Evolutionary conservation across 2,113 vertebrate species (phyloP).

Genomic region (Marmota flaviventris): DNA sequence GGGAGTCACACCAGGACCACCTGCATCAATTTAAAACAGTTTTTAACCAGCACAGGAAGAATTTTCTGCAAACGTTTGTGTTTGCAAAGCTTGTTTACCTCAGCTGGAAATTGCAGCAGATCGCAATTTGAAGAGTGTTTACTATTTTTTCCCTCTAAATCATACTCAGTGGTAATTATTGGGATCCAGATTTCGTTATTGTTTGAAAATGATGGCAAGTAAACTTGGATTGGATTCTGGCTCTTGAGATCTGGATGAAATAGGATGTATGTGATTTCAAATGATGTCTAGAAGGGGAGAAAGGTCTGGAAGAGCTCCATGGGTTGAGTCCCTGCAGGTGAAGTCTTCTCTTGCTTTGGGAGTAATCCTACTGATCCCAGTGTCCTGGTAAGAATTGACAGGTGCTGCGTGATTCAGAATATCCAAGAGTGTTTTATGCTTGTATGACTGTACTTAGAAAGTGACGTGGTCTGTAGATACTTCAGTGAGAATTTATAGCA

Average conservation of each 20-base stretch:
- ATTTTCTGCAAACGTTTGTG: constrained; percentile 83
- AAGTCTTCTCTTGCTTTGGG: neutral
- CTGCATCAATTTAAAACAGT: constrained; percentile 75
- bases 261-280: neutral
- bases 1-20: constrained; percentile 73
- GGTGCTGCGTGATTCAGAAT: neutral
- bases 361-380: neutral
- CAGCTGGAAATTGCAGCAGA: constrained; percentile 79
- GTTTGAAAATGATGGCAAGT: constrained; percentile 64
- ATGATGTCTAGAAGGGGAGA: neutral
- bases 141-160: constrained; percentile 56
- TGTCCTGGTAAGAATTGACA: neutral
- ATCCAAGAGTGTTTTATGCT: neutral
- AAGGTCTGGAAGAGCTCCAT: neutral
- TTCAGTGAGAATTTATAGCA: constrained; percentile 6
- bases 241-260: neutral
- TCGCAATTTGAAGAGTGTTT: constrained; percentile 70
- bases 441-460: neutral
- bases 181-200: constrained; percentile 68
- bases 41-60: constrained; percentile 80
- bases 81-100: constrained; percentile 82
- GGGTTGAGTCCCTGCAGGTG: no score
- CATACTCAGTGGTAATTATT: constrained; percentile 77
- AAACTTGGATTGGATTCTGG: constrained; percentile 43
- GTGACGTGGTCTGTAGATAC: neutral